phyloP scores from a whole-genome alignment of 2,888 invertebrate species.

The Copidosoma aretas region DNA sequence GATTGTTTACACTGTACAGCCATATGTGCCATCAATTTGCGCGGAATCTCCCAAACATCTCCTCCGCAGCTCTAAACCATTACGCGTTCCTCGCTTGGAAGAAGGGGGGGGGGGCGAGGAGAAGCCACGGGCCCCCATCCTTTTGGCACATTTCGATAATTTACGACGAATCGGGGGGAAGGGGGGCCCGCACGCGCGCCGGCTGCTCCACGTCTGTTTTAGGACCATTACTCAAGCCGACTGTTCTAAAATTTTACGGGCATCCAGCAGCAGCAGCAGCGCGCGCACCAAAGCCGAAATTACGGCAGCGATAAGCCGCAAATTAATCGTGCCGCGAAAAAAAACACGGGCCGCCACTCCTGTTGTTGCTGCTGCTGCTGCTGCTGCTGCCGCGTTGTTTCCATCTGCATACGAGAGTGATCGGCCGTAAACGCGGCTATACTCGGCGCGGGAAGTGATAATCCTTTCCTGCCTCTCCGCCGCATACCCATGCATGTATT shows the following conservation, averaged over 20 bases:
- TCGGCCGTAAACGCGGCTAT: no score
- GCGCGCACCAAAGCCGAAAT: neutral
- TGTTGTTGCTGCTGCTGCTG: no score
- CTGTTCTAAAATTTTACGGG: slow-evolving; percentile 12
- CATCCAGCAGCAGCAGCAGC: neutral
- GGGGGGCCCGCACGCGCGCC: slow-evolving; percentile 1
- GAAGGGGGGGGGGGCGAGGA: neutral
- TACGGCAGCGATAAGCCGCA: slow-evolving; percentile 24
- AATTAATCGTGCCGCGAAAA: slow-evolving; percentile 16
- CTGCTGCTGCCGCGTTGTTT: no score
- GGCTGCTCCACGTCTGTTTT: slow-evolving; percentile 12
- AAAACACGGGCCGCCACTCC: neutral
- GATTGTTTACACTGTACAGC: slow-evolving; percentile 8
- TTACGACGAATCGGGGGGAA: slow-evolving; percentile 22
- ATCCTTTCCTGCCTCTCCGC: no score
- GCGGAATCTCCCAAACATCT: slow-evolving; percentile 1
- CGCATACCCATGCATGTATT: no score
- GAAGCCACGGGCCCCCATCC: neutral
- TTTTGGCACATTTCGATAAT: slow-evolving; percentile 23
- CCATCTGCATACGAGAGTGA: no score
- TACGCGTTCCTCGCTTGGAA: no score
- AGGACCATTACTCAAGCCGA: slow-evolving; percentile 19
- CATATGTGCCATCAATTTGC: slow-evolving; percentile 12
- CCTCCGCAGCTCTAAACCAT: no score
- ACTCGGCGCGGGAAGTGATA: no score